A percentile compares a stretch with the other conserved stretches of the same genome.
These are phyloP conservation scores for Cerastis leucographa DNA, from an alignment of 2,888 invertebrate species.

Conservation along the genomic window DNA sequence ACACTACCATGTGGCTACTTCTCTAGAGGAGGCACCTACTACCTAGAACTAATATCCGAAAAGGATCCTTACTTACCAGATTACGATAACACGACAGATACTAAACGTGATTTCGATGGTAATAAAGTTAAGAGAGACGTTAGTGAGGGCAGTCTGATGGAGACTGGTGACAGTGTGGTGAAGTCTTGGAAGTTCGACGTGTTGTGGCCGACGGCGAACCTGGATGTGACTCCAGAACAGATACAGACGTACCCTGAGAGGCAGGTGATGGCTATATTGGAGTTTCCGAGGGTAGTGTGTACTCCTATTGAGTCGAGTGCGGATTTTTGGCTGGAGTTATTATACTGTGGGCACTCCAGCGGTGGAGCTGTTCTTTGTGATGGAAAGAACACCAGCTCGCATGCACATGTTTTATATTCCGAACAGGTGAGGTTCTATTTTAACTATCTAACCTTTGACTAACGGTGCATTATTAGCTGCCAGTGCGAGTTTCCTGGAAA, in stretches of 20 bases:
- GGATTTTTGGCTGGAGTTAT: constrained; percentile 94
- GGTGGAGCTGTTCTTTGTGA: constrained; percentile 93
- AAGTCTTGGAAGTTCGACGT: constrained; percentile 93
- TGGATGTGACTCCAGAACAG: constrained; percentile 94
- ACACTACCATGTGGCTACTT: constrained; percentile 94
- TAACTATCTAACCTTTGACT: neutral
- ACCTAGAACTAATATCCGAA: constrained; percentile 84
- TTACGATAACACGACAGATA: constrained; percentile 76
- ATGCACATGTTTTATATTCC: constrained; percentile 93
- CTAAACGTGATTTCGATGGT: constrained; percentile 59
- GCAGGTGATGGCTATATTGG: constrained; percentile 93
- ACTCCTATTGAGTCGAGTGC: constrained; percentile 91
- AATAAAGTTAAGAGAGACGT: constrained; percentile 77
- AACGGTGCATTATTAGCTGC: neutral
- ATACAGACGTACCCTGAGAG: constrained; percentile 95
- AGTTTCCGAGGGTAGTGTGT: constrained; percentile 94
- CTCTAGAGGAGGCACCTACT: constrained; percentile 92
- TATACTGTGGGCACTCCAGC: constrained; percentile 94
- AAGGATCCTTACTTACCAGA: constrained; percentile 78
- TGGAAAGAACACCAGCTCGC: constrained; percentile 88
- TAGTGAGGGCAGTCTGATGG: constrained; percentile 81
- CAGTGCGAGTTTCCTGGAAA: neutral
- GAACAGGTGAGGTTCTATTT: constrained; percentile 91
- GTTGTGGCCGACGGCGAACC: constrained; percentile 94
- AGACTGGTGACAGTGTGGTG: constrained; percentile 84